Percentiles rank a stretch among this genome's conserved stretches.
These are phyloP conservation scores for Drosophila mettleri DNA, from an alignment of 2,888 invertebrate genomes.

Conservation along the genomic window DNA sequence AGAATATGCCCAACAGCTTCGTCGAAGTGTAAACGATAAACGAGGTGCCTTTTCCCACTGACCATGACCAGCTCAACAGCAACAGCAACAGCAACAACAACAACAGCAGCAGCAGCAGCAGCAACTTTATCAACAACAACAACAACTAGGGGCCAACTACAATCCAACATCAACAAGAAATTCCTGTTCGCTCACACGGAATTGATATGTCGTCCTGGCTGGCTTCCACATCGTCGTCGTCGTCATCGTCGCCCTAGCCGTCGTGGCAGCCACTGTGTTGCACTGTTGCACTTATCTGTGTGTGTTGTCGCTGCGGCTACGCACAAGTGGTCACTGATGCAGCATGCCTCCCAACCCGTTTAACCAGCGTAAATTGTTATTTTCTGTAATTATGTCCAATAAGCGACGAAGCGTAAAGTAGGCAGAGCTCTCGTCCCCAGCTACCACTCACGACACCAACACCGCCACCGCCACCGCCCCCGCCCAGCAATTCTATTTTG, in stretches of 20 bases:
- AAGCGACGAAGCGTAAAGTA: constrained; percentile 70
- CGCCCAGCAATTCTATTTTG: not conserved
- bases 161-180: constrained; percentile 54
- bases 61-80: constrained; percentile 43
- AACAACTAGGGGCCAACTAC: constrained; percentile 18
- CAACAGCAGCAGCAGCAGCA: constrained; percentile 19
- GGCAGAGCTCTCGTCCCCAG: not conserved
- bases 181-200: constrained; percentile 67
- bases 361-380: constrained; percentile 73
- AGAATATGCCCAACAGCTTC: constrained; percentile 29
- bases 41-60: constrained; percentile 39
- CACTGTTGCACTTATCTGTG: constrained; percentile 73
- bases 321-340: constrained; percentile 65
- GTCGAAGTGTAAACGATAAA: constrained; percentile 71
- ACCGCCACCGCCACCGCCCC: not conserved
- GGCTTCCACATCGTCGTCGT: constrained; percentile 14
- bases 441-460: too few relatives aligned
- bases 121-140: constrained; percentile 4
- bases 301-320: constrained; percentile 64
- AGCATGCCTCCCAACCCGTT: constrained; percentile 3
- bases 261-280: constrained; percentile 25
- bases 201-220: constrained; percentile 67
- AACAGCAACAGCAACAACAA: constrained; percentile 25
- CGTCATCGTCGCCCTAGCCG: constrained; percentile 4
- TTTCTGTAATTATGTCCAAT: constrained; percentile 80